Evolutionary conservation across 2,888 invertebrate species (phyloP), one percentile per base, ranked within the genome.

Genomic region (Rhamphomyia laevipes): DNA sequence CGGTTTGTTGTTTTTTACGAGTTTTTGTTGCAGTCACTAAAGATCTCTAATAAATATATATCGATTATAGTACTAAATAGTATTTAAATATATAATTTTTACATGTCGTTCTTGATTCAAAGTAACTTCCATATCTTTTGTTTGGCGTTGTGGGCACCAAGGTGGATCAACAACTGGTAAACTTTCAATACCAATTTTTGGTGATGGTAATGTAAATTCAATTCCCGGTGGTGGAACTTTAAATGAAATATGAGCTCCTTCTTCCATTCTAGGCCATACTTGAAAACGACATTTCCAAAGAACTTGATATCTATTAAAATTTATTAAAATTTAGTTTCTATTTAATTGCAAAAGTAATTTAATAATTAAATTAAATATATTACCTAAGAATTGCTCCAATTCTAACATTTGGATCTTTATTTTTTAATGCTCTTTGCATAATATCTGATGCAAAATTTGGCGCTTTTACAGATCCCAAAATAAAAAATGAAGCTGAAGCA

Each of bases 211-310:
- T 0, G 99, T 99, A 66, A 99, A 99, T 66, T 99, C 99, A 52
- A 99, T 99, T 17, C 94, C 93, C 0, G 99, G 99, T 0, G 99
- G 99, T 1, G 97, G 96, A 2, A 99, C 95, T 75, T 97, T 99
- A 68, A 99, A 97, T 0, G 89, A 84, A 52, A 89, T 72, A 50
- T 95, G 93, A 0, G 97, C 97, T 9, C 90, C 88, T 63, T 97
- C 97, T 68, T 99, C 99, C 96, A 99, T 95, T 51, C 97, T 80
- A 1, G 96, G 93, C 99, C 99, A 99, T 1, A 95, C 94, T 76
- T 99, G 99, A 66, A 92, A 95, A 2, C 99, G 79, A 57, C 92
- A 82, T 63, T 93, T 91, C 97, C 97, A 99, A 56, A 99, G 77
- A 2, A 91, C 86, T 77, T 94, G 88, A 71, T 93, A 95, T 53